These are phyloP conservation scores for Diploscapter pachys DNA, from an alignment of 1,140 invertebrate species.

Conservation along the genomic window DNA sequence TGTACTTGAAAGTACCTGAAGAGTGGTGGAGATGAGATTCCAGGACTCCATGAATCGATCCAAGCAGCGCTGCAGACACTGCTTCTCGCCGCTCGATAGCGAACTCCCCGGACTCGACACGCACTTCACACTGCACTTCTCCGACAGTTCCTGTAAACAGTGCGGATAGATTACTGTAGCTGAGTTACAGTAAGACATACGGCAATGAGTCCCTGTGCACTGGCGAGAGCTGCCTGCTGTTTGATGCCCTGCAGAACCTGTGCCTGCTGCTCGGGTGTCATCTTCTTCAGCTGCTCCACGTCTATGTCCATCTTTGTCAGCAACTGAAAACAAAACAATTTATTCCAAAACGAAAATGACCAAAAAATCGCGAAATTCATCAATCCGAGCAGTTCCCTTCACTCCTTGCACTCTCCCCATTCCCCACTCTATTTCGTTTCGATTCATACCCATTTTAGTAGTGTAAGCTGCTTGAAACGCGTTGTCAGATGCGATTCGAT, in stretches of 20 bases:
- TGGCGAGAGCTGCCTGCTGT: slow-evolving; percentile 88
- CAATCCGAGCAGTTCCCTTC: too few species aligned
- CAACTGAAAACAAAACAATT: too few species aligned
- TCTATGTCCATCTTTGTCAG: slow-evolving; percentile 44
- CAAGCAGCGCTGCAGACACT: slow-evolving; percentile 94
- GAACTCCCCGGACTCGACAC: slow-evolving; percentile 82
- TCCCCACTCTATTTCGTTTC: too few species aligned
- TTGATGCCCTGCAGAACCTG: slow-evolving; percentile 91
- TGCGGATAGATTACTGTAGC: too few species aligned
- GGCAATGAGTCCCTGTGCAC: slow-evolving; percentile 85
- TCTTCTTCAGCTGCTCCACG: slow-evolving; percentile 55
- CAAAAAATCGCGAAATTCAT: too few species aligned
- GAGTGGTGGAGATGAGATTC: slow-evolving; percentile 81
- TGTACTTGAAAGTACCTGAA: slow-evolving; percentile 61
- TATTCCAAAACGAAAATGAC: too few species aligned
- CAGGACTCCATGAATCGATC: slow-evolving; percentile 93
- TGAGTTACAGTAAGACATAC: slow-evolving; percentile 62
- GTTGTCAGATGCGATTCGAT: too few species aligned
- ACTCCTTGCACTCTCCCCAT: too few species aligned
- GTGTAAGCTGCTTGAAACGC: too few species aligned
- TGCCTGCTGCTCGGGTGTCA: slow-evolving; percentile 73
- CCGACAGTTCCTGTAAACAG: slow-evolving; percentile 80
- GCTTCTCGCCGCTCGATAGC: slow-evolving; percentile 84
- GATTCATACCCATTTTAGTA: too few species aligned
- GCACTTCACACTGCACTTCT: slow-evolving; percentile 95